Conservation (phyloP, 2,888 invertebrate genomes). For the Zygogramma bicolorata region DNA sequence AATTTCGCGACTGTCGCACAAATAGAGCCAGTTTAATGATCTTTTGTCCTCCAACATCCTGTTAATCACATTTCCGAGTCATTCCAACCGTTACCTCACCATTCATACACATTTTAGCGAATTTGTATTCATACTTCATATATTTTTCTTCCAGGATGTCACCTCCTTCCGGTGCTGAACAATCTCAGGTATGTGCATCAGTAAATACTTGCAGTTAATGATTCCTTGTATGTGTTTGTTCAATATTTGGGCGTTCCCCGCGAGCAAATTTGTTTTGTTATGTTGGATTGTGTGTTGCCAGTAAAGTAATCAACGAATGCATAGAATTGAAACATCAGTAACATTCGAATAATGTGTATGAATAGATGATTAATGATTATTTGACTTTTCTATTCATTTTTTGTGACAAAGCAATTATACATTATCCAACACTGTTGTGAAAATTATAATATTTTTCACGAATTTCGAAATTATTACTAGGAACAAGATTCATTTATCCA, state of each 20-base stretch:
- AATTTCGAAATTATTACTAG: too few species aligned
- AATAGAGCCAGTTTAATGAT: not conserved
- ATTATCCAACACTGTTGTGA: too few species aligned
- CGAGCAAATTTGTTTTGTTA: conserved; percentile 33
- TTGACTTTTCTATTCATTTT: conserved; percentile 23
- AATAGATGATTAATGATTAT: not conserved
- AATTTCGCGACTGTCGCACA: not conserved
- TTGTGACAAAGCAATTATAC: too few species aligned
- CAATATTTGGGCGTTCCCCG: conserved; percentile 35
- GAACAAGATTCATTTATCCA: too few species aligned
- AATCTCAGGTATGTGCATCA: conserved; percentile 80
- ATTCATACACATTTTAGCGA: conserved; percentile 12
- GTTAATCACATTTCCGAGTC: not conserved
- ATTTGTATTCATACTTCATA: conserved; percentile 52
- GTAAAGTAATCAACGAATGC: not conserved
- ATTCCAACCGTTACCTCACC: not conserved
- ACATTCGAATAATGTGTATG: not conserved
- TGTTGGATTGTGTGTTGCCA: conserved; percentile 1
- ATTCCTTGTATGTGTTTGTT: conserved; percentile 23
- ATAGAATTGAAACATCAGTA: conserved; percentile 19
- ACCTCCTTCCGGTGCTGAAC: conserved; percentile 86
- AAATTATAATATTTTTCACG: too few species aligned
- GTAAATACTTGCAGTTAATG: conserved; percentile 22
- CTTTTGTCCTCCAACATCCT: conserved; percentile 6
- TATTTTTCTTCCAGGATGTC: conserved; percentile 79